These are phyloP conservation scores for Aplysina aerophoba DNA, from an alignment of 37 sponge, comb jelly and placozoan species.

Conservation along the genomic window DNA sequence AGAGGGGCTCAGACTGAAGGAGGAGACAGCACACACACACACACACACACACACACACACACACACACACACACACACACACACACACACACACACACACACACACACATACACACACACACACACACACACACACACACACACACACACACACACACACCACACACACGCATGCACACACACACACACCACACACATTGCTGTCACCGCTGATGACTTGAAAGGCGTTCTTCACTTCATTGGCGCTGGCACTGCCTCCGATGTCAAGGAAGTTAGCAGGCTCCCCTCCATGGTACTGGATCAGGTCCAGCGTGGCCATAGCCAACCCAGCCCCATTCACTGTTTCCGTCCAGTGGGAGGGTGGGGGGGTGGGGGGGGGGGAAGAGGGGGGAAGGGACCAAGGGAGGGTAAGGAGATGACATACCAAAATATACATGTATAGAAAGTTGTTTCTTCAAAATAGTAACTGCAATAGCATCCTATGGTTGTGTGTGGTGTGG, in stretches of 20 bases:
- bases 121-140: neutral
- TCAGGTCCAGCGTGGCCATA: constrained; percentile 98
- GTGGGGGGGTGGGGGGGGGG: no score
- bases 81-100: constrained; percentile 28
- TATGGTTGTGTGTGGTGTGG: no score
- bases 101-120: constrained; percentile 14
- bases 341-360: no score
- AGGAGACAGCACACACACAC: neutral
- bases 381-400: neutral
- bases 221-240: constrained; percentile 87
- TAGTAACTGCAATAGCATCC: no score
- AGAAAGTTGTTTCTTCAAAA: no score
- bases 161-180: neutral
- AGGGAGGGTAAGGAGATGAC: no score
- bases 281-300: constrained; percentile 84
- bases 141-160: neutral
- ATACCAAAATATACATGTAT: no score
- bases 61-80: neutral
- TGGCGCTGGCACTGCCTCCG: constrained; percentile 83
- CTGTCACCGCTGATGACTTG: constrained; percentile 79
- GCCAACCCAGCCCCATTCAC: constrained; percentile 98
- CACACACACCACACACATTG: constrained; percentile 49
- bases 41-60: constrained; percentile 19
- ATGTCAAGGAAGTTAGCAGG: constrained; percentile 98
- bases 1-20: neutral